Conservation (phyloP, 1,140 invertebrate species). For the Pseudomyrmex pallidus region DNA sequence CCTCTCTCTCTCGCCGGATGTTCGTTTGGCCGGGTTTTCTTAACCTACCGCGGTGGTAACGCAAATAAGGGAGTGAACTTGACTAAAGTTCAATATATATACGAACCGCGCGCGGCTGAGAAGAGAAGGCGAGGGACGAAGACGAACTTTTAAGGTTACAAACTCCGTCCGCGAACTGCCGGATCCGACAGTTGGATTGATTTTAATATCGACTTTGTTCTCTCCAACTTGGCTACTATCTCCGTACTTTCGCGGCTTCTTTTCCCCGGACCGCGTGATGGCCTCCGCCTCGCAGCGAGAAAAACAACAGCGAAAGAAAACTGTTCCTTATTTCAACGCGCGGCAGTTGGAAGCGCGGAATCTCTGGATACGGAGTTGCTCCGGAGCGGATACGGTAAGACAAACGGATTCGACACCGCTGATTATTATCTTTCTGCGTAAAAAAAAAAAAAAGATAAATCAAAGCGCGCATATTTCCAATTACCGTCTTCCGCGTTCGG, state of each 20-base stretch:
- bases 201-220: slow-evolving; percentile 83
- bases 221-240: slow-evolving; percentile 70
- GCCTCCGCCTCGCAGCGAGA: neutral
- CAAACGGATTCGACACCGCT: neutral
- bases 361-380: neutral
- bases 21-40: slow-evolving; percentile 64
- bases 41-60: slow-evolving; percentile 66
- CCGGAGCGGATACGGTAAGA: neutral
- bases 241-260: slow-evolving; percentile 67
- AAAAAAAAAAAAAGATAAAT: too few relatives aligned
- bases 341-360: neutral
- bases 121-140: slow-evolving; percentile 25
- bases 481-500: too few relatives aligned
- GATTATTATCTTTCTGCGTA: neutral
- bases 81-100: slow-evolving; percentile 82
- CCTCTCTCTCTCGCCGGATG: neutral
- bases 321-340: slow-evolving; percentile 12
- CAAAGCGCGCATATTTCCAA: too few relatives aligned
- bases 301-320: slow-evolving; percentile 20
- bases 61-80: slow-evolving; percentile 81
- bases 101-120: slow-evolving; percentile 23
- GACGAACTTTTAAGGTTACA: slow-evolving; percentile 79
- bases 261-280: neutral
- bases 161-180: slow-evolving; percentile 77
- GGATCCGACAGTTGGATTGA: slow-evolving; percentile 78